phyloP scores from a whole-genome alignment of 2,888 invertebrate species.

The Sarcophaga caerulescens region DNA sequence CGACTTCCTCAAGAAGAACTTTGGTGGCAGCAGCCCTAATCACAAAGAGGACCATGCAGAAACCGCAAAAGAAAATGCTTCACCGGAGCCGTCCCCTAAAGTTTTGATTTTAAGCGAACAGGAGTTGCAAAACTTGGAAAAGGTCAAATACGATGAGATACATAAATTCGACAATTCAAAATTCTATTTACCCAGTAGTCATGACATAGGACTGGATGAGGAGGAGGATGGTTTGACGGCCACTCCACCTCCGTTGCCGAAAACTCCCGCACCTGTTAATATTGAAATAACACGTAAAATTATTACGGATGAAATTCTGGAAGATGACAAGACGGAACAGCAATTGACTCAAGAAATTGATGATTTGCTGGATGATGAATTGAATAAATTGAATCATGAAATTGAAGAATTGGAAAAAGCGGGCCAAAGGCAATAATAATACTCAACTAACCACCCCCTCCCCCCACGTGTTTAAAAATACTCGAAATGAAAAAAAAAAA shows the following conservation, averaged over 20 bases:
- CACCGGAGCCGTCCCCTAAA: not conserved
- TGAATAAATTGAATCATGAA: constrained; percentile 76
- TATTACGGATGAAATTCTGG: constrained; percentile 78
- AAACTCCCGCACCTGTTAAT: constrained; percentile 77
- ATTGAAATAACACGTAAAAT: constrained; percentile 79
- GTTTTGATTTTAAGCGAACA: constrained; percentile 47
- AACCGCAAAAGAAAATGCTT: constrained; percentile 53
- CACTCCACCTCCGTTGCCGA: constrained; percentile 71
- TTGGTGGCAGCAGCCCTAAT: constrained; percentile 71
- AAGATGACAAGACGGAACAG: constrained; percentile 76
- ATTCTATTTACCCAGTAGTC: constrained; percentile 76
- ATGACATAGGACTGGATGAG: constrained; percentile 19
- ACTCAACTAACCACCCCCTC: not conserved
- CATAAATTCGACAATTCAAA: constrained; percentile 77
- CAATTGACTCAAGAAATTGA: constrained; percentile 78
- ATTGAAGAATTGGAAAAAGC: constrained; percentile 60
- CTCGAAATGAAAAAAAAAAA: not conserved
- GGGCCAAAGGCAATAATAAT: not conserved
- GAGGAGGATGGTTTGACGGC: constrained; percentile 64
- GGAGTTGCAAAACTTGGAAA: constrained; percentile 74
- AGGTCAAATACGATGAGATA: constrained; percentile 74
- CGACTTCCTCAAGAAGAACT: constrained; percentile 80
- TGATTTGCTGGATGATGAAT: constrained; percentile 79
- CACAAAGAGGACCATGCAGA: constrained; percentile 69
- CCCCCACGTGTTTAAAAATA: not conserved